Base-by-base conservation (phyloP, 2,888 invertebrate genomes). In the Tanytarsus gracilentus region DNA sequence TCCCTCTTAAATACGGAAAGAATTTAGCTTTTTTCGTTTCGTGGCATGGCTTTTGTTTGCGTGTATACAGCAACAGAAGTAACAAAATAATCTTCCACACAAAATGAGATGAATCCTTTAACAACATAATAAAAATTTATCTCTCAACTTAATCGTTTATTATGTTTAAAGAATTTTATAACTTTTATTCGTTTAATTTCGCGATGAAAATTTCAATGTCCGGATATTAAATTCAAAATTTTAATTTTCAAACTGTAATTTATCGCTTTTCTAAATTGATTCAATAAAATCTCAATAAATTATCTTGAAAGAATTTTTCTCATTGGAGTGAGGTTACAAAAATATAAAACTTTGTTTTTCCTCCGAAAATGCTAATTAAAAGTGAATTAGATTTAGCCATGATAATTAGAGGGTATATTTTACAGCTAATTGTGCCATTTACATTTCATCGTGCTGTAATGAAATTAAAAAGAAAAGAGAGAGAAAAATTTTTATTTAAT, bases 61-160 rank as follows among this genome's bases (percentile, higher is more conserved):
- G 16, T 36, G 16, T 7, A 36, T 33, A 44, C 44, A 44, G 33
- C 33, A 11, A 30, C 33, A 58, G 48, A 58, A 58, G 27, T 40
- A 58, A 58, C 58, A 58, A 58, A 58, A 58, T 58, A 58, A 58
- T 58, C 44, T 48, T 58, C 25, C n/a, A n/a, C n/a, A 11, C 7
- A 40, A 30, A 48, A 48, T 44, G 36, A 29, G 33, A 53, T 53
- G 40, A 55, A 55, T 55, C 55, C 55, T 55, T 56, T 58, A 40
- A 58, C 58, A 58, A 58, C 58, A 58, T 58, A 58, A 58, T 58
- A 58, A 58, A 58, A 29, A 48, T 23, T 44, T 44, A 18, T 11
- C 23, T 44, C 8, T 44, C 23, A 44, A 11, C 9, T 44, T 18
- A 23, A 44, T 23, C 23, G 16, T 36, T 36, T 44, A 40, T 40